Evolutionary conservation across 2,797 vertebrate species (phyloP).

Genomic region (Ibycter americanus): DNA sequence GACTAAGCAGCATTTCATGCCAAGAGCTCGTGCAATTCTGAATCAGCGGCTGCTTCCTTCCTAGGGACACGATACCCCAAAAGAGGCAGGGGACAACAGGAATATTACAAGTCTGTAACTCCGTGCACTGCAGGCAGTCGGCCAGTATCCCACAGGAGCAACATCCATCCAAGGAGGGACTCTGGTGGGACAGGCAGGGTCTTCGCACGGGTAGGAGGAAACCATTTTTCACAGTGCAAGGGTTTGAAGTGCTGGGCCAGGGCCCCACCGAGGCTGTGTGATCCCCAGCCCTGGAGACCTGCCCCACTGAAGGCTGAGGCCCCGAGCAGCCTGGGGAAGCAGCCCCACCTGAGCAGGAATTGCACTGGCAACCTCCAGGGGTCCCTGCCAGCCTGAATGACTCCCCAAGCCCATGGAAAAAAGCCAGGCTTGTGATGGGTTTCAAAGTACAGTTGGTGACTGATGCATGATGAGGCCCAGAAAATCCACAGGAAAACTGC

Average conservation of each 20-base stretch:
- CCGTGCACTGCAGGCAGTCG: neutral
- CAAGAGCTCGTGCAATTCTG: neutral
- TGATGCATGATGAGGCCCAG: neutral
- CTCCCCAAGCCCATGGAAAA: neutral
- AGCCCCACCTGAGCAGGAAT: neutral
- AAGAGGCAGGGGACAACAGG: neutral
- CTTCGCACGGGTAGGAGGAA: neutral
- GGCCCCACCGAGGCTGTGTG: neutral
- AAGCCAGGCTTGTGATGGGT: neutral
- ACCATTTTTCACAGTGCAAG: neutral
- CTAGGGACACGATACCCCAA: accelerated
- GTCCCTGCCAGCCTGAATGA: neutral
- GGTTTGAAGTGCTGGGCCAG: neutral
- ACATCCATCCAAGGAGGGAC: neutral
- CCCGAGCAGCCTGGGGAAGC: neutral
- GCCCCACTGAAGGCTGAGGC: neutral
- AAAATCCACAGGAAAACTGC: neutral
- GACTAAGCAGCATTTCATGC: neutral
- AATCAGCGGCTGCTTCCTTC: neutral
- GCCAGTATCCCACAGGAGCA: neutral
- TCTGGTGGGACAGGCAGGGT: neutral
- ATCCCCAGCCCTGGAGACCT: neutral
- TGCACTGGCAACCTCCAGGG: neutral
- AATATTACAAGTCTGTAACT: neutral
- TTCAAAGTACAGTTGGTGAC: neutral